A percentile compares a stretch with the other conserved stretches of the same genome.
Evolutionary conservation across 2,113 vertebrate species (phyloP).

Genomic region (Acrocephalus kingi): DNA sequence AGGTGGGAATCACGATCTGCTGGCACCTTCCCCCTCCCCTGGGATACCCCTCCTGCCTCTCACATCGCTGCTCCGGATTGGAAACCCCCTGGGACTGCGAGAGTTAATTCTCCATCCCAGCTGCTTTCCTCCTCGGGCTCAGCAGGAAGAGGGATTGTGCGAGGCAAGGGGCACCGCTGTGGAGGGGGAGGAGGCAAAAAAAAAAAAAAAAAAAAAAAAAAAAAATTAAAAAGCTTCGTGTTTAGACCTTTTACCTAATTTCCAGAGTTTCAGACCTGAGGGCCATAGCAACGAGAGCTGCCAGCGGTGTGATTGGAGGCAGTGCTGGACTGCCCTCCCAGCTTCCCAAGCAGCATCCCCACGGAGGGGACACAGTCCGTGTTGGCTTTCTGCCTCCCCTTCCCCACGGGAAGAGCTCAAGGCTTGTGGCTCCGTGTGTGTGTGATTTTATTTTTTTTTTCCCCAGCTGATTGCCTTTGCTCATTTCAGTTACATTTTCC

Average conservation of each 20-base stretch:
- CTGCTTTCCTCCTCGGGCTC: conserved; percentile 1
- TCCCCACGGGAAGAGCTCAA: not conserved
- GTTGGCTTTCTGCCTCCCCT: not conserved
- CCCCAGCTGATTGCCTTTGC: not conserved
- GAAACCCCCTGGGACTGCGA: not conserved
- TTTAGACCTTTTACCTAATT: conserved; percentile 62
- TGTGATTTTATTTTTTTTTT: not conserved
- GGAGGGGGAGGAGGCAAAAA: not conserved
- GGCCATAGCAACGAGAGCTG: not conserved
- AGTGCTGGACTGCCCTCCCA: not conserved
- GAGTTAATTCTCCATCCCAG: conserved; percentile 26
- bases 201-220: not conserved
- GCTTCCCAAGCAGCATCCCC: not conserved
- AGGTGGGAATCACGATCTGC: not conserved
- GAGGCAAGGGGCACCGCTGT: conserved; percentile 26
- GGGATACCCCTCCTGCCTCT: accelerated
- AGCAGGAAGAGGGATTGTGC: conserved; percentile 35
- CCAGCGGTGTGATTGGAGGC: not conserved
- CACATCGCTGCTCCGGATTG: not conserved
- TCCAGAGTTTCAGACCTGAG: conserved; percentile 34
- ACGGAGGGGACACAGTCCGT: not conserved
- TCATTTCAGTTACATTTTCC: not conserved
- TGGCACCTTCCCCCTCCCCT: not conserved
- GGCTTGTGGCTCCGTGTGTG: not conserved
- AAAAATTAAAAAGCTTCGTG: not conserved